A percentile compares a stretch with the other conserved stretches of the same genome.
Conservation (phyloP, 2,888 invertebrate species). For the Amiota minor region DNA sequence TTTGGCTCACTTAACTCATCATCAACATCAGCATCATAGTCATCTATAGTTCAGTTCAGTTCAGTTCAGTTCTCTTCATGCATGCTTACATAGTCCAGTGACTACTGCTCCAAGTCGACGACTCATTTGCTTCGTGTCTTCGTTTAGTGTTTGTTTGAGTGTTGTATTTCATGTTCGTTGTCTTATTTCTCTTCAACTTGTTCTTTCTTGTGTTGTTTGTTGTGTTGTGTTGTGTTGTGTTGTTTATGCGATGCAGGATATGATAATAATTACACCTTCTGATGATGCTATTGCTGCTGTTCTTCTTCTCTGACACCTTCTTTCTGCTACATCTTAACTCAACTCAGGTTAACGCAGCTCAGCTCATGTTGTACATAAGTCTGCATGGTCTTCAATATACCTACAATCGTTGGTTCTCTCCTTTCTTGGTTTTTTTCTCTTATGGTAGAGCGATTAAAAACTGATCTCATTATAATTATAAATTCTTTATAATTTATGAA, state of each 20-base stretch:
- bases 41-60: not conserved
- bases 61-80: not conserved
- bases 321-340: slow-evolving; percentile 24
- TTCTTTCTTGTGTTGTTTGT: slow-evolving; percentile 45
- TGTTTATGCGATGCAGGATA: slow-evolving; percentile 70
- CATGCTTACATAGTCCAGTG: not conserved
- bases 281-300: slow-evolving; percentile 5
- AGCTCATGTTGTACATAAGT: not conserved
- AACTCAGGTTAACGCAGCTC: slow-evolving; percentile 19
- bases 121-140: slow-evolving; percentile 51
- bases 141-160: slow-evolving; percentile 65
- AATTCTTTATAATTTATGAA: slow-evolving; percentile 66
- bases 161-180: slow-evolving; percentile 65
- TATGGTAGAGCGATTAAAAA: slow-evolving; percentile 61
- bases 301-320: slow-evolving; percentile 22
- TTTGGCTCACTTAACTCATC: not conserved
- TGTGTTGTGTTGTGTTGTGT: slow-evolving; percentile 42
- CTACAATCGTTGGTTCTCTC: slow-evolving; percentile 31
- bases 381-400: slow-evolving; percentile 42
- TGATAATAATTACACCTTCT: slow-evolving; percentile 71
- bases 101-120: not conserved
- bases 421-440: not conserved
- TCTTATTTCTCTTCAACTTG: slow-evolving; percentile 62
- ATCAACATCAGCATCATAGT: not conserved
- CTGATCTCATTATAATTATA: slow-evolving; percentile 69